phyloP scores from a whole-genome alignment of 2,888 invertebrate genomes.

The Amaurobius ferox region DNA sequence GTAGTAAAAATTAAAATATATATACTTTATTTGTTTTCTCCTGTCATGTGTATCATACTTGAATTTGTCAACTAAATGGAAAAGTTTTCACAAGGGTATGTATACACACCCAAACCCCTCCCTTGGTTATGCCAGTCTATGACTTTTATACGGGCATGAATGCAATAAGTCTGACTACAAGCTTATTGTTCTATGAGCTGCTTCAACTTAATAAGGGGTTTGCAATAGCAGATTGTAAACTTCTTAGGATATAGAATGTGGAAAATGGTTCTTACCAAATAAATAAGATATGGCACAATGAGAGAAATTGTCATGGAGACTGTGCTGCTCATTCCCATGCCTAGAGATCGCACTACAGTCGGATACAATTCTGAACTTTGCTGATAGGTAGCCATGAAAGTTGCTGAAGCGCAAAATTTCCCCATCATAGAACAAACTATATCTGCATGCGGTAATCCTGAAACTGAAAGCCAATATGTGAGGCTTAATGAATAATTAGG shows the following conservation, averaged over 20 bases:
- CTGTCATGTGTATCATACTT: no score
- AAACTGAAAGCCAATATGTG: slow-evolving; percentile 3
- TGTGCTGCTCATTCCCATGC: slow-evolving; percentile 80
- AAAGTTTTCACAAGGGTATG: no score
- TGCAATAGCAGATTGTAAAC: background rate
- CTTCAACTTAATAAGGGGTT: no score
- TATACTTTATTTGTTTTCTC: no score
- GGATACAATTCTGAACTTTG: slow-evolving; percentile 84
- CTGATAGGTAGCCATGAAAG: slow-evolving; percentile 82
- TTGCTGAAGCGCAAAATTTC: slow-evolving; percentile 78
- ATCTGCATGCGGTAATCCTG: slow-evolving; percentile 44
- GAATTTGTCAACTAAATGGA: no score
- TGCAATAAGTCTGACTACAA: no score
- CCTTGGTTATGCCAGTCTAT: no score
- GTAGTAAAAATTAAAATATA: no score
- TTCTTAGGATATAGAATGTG: background rate
- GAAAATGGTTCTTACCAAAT: slow-evolving; percentile 68
- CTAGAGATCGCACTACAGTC: slow-evolving; percentile 83
- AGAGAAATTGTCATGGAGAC: slow-evolving; percentile 76
- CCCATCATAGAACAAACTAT: slow-evolving; percentile 67
- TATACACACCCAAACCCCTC: no score
- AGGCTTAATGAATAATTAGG: no score
- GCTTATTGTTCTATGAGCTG: no score
- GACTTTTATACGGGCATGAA: no score
- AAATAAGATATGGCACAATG: slow-evolving; percentile 68